A percentile compares a stretch with the other conserved stretches of the same genome.
Evolutionary conservation across 2,888 invertebrate genomes (phyloP).

Genomic region (Griposia aprilina): DNA sequence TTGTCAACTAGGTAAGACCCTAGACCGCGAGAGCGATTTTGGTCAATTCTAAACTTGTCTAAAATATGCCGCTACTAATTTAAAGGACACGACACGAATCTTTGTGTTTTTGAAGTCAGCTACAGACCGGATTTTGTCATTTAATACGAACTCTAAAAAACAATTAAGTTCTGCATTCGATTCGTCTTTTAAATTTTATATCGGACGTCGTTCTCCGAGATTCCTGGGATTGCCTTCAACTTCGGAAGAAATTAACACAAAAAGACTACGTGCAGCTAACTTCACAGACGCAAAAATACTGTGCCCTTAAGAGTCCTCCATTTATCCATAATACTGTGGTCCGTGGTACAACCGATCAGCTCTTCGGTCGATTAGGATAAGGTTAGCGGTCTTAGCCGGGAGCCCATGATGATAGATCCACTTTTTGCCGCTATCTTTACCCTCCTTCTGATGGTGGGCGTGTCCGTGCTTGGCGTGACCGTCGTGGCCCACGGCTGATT

Average conservation of each 20-base stretch:
- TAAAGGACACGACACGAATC: not conserved
- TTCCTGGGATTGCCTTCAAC: not conserved
- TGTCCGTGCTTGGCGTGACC: conserved; percentile 86
- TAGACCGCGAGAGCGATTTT: not conserved
- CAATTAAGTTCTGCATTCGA: not conserved
- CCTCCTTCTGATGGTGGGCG: conserved; percentile 86
- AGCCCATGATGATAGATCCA: conserved; percentile 90
- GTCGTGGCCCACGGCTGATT: conserved; percentile 90
- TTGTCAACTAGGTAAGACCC: not conserved
- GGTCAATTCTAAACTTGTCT: not conserved
- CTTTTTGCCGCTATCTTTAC: conserved; percentile 88
- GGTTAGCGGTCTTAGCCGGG: conserved; percentile 82
- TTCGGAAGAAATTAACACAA: not conserved
- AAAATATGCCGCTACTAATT: conserved; percentile 1
- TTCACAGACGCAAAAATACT: not conserved
- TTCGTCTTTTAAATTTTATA: not conserved
- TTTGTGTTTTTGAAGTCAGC: not conserved
- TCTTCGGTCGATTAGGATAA: conserved; percentile 81
- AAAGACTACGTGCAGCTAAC: not conserved
- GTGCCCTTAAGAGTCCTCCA: not conserved
- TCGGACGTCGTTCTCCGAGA: not conserved
- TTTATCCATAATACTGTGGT: conserved; percentile 79
- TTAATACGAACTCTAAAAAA: not conserved
- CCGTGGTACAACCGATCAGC: conserved; percentile 77
- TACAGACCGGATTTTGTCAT: not conserved